Base-by-base conservation (phyloP, 2,797 vertebrate species). In the Fistularia commersonii region DNA sequence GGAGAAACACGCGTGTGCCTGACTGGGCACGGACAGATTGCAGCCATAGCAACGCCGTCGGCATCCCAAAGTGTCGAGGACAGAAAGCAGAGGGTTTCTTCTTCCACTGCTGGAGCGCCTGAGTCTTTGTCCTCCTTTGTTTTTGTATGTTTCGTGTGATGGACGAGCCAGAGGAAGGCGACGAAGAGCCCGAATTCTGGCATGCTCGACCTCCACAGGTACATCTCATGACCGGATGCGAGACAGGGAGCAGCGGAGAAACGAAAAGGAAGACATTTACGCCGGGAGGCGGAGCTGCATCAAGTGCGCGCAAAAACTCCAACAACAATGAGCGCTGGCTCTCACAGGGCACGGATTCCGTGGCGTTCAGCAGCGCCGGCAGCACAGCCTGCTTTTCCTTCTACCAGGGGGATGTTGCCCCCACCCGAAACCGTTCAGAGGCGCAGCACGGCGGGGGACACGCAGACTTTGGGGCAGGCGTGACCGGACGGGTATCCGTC, bases 271-370 rank as follows among this genome's bases (percentile, higher is more conserved):
- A 82, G 72, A 80, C 51, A 64, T 72, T 68, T 14, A 68, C 76
- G 48, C 72, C 85, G 41, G 88, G 84, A 88, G 89, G 90, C 82
- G 91, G 88, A 82, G 88, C 79, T 68, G 67, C 78, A 65, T 79
- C 77, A 73, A 13, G 43, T 57, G 70, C 77, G 77, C 86, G 81
- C 59, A 87, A 76, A 83, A 83, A 82, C 74, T 88, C 84, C 69
- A 76, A 62, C 83, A 84, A 68, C 78, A 87, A 79, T 63, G 88
- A 88, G 78, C 83, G 65, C 50, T 76, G 85, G 75, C 74, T 86
- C 44, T 45, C 75, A 64, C 64, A 44, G 45, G 77, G 67, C 46
- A 68, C 80, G 72, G 83, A 87, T 53, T 73, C 73, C 45, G 61
- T 72, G 57, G 72, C 81, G 69, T 65, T 67, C 54, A 59, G 76